Evolutionary conservation across 2,113 vertebrate genomes (phyloP).

Genomic region (Syrmaticus mikado): DNA sequence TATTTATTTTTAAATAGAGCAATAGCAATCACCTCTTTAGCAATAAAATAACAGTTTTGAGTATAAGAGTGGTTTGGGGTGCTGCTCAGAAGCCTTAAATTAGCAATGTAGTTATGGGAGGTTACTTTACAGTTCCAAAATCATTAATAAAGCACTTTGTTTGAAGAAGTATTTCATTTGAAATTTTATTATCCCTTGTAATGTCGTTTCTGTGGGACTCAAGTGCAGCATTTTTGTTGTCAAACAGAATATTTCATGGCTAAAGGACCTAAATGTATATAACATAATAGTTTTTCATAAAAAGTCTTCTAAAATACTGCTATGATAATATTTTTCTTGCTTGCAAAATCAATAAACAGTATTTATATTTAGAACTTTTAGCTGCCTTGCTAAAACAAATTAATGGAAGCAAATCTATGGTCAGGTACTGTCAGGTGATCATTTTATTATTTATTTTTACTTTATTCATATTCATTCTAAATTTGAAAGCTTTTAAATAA

Average conservation of each 20-base stretch:
- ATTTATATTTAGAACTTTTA: not conserved
- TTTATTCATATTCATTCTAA: not conserved
- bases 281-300: not conserved
- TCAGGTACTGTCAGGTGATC: not conserved
- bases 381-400: not conserved
- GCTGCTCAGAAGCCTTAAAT: not conserved
- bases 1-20: not conserved
- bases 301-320: not conserved
- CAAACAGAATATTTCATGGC: not conserved
- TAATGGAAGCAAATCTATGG: not conserved
- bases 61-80: not conserved
- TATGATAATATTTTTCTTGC: not conserved
- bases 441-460: not conserved
- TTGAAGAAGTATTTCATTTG: not conserved
- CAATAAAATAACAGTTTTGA: not conserved
- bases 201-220: not conserved
- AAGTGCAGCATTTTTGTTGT: not conserved
- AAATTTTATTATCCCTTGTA: not conserved
- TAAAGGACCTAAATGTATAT: not conserved
- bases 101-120: not conserved
- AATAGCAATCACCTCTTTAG: not conserved
- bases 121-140: conserved; percentile 36
- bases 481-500: not conserved
- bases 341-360: not conserved
- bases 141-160: not conserved